Evolutionary conservation across 2,113 vertebrate genomes (phyloP).

Genomic region (Dascyllus trimaculatus): DNA sequence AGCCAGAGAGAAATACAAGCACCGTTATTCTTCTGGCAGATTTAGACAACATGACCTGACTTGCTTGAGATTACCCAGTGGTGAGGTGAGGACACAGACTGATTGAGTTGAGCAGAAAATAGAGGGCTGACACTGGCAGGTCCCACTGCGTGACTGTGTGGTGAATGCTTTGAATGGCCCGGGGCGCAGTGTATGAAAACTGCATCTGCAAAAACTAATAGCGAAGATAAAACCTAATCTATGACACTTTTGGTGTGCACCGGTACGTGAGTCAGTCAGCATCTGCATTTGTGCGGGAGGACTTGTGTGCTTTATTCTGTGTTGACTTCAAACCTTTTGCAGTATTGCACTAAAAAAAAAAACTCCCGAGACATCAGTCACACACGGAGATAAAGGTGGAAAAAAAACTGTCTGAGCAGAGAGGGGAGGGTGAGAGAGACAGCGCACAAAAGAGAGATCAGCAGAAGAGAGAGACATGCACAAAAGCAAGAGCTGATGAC

Average conservation of each 20-base stretch:
- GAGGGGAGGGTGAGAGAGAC: not conserved
- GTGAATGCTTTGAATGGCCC: conserved; percentile 28
- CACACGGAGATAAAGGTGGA: conserved; percentile 10
- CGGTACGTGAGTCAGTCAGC: not conserved
- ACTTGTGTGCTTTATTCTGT: not conserved
- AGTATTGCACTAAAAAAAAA: not conserved
- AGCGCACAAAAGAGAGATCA: not conserved
- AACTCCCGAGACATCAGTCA: not conserved
- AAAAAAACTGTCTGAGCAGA: not conserved
- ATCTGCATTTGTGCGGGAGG: not conserved
- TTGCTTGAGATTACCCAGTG: not conserved
- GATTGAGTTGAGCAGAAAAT: conserved; percentile 31
- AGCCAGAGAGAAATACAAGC: conserved; percentile 1
- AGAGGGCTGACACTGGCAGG: conserved; percentile 43
- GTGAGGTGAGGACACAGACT: conserved; percentile 9
- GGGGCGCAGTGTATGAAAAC: not conserved
- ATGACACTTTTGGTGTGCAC: not conserved
- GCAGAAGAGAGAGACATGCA: conserved; percentile 7
- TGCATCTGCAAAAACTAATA: conserved; percentile 1
- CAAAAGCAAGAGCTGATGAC: conserved; percentile 2
- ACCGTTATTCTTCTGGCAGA: conserved; percentile 2
- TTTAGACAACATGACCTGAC: conserved; percentile 10
- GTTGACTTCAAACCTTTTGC: conserved; percentile 10
- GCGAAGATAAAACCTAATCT: conserved; percentile 9
- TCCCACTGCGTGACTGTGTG: conserved; percentile 13